These are phyloP conservation scores for Alaudala cheleensis DNA, from an alignment of 2,113 vertebrate species.

Conservation along the genomic window DNA sequence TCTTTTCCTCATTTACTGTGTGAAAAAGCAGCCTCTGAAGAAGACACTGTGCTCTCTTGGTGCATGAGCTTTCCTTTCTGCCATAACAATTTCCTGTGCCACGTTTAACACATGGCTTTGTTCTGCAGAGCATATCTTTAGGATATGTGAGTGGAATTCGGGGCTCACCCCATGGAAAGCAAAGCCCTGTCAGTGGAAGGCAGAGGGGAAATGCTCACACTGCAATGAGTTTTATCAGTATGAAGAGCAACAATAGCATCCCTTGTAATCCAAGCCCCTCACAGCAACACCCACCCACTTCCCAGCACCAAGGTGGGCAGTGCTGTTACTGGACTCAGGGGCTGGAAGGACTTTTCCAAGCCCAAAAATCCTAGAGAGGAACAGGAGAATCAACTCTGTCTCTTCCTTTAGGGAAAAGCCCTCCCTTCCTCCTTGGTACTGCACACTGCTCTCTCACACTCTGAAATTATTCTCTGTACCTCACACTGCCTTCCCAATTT, in stretches of 20 bases:
- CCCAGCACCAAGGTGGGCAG: not conserved
- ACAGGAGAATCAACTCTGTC: not conserved
- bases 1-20: not conserved
- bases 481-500: not conserved
- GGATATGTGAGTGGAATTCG: not conserved
- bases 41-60: not conserved
- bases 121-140: not conserved
- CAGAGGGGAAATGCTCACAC: not conserved
- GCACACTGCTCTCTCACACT: not conserved
- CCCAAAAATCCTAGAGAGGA: not conserved
- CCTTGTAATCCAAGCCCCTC: not conserved
- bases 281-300: not conserved
- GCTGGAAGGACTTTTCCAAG: not conserved
- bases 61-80: not conserved
- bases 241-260: not conserved
- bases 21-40: not conserved
- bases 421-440: not conserved
- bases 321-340: not conserved
- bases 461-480: not conserved
- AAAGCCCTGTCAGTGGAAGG: not conserved
- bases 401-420: not conserved
- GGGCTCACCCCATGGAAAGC: not conserved
- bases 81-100: not conserved
- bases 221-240: not conserved
- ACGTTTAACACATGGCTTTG: not conserved